Conservation (phyloP, 2,113 vertebrate species). For the Oxyura jamaicensis region DNA sequence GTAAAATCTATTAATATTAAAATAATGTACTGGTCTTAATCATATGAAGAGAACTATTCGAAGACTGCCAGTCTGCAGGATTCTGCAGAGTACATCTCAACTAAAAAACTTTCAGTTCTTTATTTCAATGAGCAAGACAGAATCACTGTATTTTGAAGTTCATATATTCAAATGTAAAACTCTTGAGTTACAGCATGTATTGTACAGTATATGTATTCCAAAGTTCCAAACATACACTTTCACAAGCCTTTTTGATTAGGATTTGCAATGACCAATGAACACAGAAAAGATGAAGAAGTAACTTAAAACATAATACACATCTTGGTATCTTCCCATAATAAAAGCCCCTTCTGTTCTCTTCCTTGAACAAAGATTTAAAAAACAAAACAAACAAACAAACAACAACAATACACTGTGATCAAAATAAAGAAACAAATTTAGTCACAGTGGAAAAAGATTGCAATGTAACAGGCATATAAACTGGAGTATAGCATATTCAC, state of each 20-base stretch:
- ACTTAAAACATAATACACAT: not conserved
- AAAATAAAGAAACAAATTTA: not conserved
- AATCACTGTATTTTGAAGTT: not conserved
- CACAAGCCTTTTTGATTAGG: not conserved
- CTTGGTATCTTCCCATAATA: not conserved
- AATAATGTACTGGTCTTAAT: not conserved
- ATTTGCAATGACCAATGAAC: not conserved
- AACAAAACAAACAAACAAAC: not conserved
- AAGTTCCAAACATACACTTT: not conserved
- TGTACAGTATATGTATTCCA: not conserved
- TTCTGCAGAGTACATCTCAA: not conserved
- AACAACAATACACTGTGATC: not conserved
- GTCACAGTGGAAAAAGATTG: not conserved
- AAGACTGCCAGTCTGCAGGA: not conserved
- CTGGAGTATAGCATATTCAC: not conserved
- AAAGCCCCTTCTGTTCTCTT: not conserved
- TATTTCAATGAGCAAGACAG: not conserved
- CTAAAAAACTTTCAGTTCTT: not conserved
- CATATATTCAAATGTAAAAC: not conserved
- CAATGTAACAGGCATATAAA: not conserved
- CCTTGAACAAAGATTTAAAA: not conserved
- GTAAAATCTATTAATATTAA: slow-evolving; percentile 65
- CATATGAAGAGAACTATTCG: not conserved
- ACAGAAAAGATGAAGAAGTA: not conserved
- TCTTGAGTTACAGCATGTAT: not conserved